A percentile compares a stretch with the other conserved stretches of the same genome.
These are phyloP conservation scores for Melanaphis sacchari DNA, from an alignment of 1,140 invertebrate genomes.

Conservation along the genomic window DNA sequence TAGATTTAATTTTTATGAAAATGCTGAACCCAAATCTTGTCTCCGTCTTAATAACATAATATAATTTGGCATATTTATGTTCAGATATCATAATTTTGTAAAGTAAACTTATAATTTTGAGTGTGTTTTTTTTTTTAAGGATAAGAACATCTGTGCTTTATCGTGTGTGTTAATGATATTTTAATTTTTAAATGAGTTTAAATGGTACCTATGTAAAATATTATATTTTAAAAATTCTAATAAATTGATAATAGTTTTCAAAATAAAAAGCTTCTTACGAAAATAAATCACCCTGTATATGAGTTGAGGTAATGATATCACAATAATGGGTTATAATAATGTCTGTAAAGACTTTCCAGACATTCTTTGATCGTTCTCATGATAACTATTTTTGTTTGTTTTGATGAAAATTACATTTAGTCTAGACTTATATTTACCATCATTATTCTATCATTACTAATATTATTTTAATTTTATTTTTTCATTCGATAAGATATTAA, in stretches of 20 bases:
- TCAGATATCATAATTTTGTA: no score
- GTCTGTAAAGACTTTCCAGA: neutral
- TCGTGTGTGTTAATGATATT: no score
- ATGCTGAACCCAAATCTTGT: neutral
- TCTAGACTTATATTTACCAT: neutral
- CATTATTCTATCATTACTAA: neutral
- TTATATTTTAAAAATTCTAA: neutral
- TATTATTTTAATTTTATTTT: neutral
- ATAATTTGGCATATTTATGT: no score
- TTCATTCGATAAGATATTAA: neutral
- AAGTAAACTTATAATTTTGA: neutral
- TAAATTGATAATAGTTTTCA: neutral
- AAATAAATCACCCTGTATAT: neutral
- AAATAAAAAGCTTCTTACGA: neutral
- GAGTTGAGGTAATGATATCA: neutral
- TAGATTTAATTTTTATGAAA: no score
- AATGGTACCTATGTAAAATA: neutral
- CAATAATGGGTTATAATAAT: neutral
- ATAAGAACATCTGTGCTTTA: no score
- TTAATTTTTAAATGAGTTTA: neutral
- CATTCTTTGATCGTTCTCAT: neutral
- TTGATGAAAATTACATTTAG: neutral
- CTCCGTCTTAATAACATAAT: no score
- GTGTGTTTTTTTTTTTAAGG: no score
- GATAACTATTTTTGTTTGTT: neutral